A percentile compares a stretch with the other conserved stretches of the same genome.
phyloP scores from a whole-genome alignment of 1,140 invertebrate genomes.

The Palaemon carinicauda region DNA sequence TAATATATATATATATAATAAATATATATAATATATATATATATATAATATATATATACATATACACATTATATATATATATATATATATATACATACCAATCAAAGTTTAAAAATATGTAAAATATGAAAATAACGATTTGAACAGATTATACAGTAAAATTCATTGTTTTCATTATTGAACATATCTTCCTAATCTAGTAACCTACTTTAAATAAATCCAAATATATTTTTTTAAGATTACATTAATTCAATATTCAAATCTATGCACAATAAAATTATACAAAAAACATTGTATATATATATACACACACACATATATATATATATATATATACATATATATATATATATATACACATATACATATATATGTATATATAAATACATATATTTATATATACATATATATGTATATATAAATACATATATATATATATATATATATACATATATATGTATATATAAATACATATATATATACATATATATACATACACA shows the following conservation, averaged over 20 bases:
- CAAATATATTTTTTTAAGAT: too few species aligned
- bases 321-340: neutral
- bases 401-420: slow-evolving; percentile 7
- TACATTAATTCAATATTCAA: too few species aligned
- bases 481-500: neutral
- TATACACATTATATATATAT: slow-evolving; percentile 7
- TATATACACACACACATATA: neutral
- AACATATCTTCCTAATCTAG: too few species aligned
- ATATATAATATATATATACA: neutral
- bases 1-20: slow-evolving; percentile 3
- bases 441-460: slow-evolving; percentile 3
- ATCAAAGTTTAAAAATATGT: too few species aligned
- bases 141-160: too few species aligned
- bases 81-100: slow-evolving; percentile 10
- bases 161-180: too few species aligned
- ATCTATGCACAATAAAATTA: too few species aligned
- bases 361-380: neutral
- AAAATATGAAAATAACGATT: too few species aligned
- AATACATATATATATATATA: slow-evolving; percentile 7
- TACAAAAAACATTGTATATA: too few species aligned
- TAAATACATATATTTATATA: neutral
- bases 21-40: neutral
- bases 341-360: neutral
- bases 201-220: too few species aligned
- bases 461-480: neutral